Conservation (phyloP, 2,797 vertebrate genomes). For the Siniperca obscura region DNA sequence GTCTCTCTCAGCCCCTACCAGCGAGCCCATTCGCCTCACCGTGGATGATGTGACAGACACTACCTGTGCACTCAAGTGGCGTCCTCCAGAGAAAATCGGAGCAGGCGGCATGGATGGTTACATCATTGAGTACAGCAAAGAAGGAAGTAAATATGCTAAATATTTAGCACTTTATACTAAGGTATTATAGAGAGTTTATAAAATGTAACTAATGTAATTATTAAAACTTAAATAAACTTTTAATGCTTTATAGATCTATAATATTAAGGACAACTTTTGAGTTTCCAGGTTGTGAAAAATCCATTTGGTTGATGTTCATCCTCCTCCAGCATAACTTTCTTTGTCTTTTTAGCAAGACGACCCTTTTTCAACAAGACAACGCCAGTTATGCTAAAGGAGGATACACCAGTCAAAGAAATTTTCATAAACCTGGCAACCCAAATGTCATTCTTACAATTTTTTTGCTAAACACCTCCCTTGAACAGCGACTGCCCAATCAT, state of each 20-base stretch:
- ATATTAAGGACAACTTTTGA: not conserved
- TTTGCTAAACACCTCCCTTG: no score
- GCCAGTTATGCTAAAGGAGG: not conserved
- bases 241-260: not conserved
- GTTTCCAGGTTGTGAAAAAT: not conserved
- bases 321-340: not conserved
- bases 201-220: not conserved
- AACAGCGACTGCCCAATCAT: not conserved
- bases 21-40: slow-evolving; percentile 86
- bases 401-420: not conserved
- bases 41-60: slow-evolving; percentile 92
- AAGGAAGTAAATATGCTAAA: slow-evolving; percentile 86
- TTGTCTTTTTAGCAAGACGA: not conserved
- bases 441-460: no score
- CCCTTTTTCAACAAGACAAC: not conserved
- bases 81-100: slow-evolving; percentile 88
- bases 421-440: not conserved
- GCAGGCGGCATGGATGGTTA: slow-evolving; percentile 93
- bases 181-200: not conserved
- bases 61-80: slow-evolving; percentile 91
- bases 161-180: not conserved
- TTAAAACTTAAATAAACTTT: not conserved
- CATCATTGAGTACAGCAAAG: slow-evolving; percentile 91
- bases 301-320: no score
- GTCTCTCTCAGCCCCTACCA: slow-evolving; percentile 85